Percentiles rank a stretch among this genome's conserved stretches.
phyloP scores from a whole-genome alignment of 2,888 invertebrate species.

The Heliconius aoede region DNA sequence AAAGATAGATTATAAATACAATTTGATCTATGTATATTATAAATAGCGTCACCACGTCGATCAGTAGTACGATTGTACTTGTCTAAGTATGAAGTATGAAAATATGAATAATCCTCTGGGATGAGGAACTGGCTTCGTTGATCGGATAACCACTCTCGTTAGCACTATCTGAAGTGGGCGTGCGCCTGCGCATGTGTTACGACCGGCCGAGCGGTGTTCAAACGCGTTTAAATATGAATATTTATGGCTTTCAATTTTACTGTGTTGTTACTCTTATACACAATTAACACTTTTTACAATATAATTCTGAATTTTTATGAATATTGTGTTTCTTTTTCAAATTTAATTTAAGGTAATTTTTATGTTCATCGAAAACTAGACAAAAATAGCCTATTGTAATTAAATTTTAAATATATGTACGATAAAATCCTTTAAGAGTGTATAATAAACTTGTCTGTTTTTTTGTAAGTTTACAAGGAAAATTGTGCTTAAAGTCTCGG shows the following conservation, averaged over 20 bases:
- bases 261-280: constrained; percentile 9
- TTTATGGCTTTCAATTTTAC: constrained; percentile 27
- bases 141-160: constrained; percentile 66
- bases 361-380: neutral
- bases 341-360: neutral
- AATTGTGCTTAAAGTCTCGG: constrained; percentile 34
- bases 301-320: neutral
- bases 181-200: constrained; percentile 49
- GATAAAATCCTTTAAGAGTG: neutral
- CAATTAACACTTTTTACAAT: constrained; percentile 23
- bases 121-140: constrained; percentile 42
- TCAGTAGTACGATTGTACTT: constrained; percentile 32
- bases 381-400: neutral
- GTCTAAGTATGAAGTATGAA: constrained; percentile 53
- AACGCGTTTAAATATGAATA: constrained; percentile 31
- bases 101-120: constrained; percentile 51
- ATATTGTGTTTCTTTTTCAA: neutral
- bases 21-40: constrained; percentile 2
- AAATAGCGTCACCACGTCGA: constrained; percentile 33
- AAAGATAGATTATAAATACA: neutral
- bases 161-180: constrained; percentile 64
- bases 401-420: neutral
- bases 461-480: neutral
- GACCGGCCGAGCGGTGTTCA: constrained; percentile 26
- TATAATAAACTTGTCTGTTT: neutral